These are phyloP conservation scores for Pterobdella sp. DNA, from an alignment of 2,888 invertebrate species.

Conservation along the genomic window DNA sequence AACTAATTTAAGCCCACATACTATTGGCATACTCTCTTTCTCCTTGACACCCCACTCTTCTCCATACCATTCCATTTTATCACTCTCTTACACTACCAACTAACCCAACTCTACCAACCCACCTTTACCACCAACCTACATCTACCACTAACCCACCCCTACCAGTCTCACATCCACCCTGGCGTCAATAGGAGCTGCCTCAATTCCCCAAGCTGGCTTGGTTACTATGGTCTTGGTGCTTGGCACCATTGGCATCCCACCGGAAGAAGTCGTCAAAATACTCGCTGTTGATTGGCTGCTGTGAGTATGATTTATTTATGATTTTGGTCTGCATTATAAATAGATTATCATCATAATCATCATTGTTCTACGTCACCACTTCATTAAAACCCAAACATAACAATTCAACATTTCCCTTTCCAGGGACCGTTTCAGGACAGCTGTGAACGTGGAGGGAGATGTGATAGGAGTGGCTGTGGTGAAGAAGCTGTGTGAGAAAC, in stretches of 20 bases:
- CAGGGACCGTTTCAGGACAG: constrained; percentile 61
- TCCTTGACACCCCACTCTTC: neutral
- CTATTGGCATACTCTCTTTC: neutral
- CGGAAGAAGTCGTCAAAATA: constrained; percentile 51
- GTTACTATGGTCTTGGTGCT: constrained; percentile 67
- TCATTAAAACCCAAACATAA: neutral
- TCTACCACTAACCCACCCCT: neutral
- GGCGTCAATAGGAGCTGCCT: constrained; percentile 94
- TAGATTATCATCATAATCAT: no score
- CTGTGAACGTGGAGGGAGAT: constrained; percentile 87
- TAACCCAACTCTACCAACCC: neutral
- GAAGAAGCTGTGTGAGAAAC: constrained; percentile 59
- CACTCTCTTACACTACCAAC: no score
- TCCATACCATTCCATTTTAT: neutral
- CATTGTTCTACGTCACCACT: no score
- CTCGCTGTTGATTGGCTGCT: constrained; percentile 52
- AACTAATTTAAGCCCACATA: neutral
- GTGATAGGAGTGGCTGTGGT: constrained; percentile 87
- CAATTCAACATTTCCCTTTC: constrained; percentile 23
- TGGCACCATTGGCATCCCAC: constrained; percentile 50
- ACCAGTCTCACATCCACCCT: constrained; percentile 82
- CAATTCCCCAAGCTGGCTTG: constrained; percentile 86
- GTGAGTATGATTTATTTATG: constrained; percentile 41
- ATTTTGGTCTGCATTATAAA: neutral
- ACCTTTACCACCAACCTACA: neutral